These are phyloP conservation scores for Mactra quadrangularis DNA, from an alignment of 1,140 invertebrate genomes.

Conservation along the genomic window DNA sequence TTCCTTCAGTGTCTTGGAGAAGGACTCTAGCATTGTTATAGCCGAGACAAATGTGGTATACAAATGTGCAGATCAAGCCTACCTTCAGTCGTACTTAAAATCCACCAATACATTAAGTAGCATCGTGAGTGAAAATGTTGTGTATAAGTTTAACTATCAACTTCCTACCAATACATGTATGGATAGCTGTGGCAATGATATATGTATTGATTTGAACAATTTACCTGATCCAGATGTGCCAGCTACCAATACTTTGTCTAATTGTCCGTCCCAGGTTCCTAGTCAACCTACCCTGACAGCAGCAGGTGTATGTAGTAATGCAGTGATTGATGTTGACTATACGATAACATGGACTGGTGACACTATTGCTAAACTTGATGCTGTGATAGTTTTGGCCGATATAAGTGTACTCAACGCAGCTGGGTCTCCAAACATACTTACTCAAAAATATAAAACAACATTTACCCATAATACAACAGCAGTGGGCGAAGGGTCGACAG, in stretches of 20 bases:
- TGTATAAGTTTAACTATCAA: constrained; percentile 44
- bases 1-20: constrained; percentile 30
- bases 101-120: constrained; percentile 9
- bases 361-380: constrained; percentile 60
- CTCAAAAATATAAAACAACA: constrained; percentile 25
- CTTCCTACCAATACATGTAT: constrained; percentile 46
- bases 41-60: constrained; percentile 52
- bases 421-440: constrained; percentile 23
- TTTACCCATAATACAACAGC: constrained; percentile 38
- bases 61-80: constrained; percentile 20
- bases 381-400: constrained; percentile 58
- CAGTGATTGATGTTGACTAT: constrained; percentile 71
- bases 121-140: constrained; percentile 6
- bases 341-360: constrained; percentile 63
- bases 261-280: constrained; percentile 31
- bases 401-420: constrained; percentile 24
- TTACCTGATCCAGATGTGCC: constrained; percentile 19
- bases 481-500: constrained; percentile 30
- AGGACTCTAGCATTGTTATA: neutral
- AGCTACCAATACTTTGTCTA: neutral
- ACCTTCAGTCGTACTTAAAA: constrained; percentile 29
- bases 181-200: constrained; percentile 50
- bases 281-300: constrained; percentile 14
- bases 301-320: constrained; percentile 45
- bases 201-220: constrained; percentile 42